Base-by-base conservation (phyloP, 2,888 invertebrate species). In the Notodonta dromedarius region DNA sequence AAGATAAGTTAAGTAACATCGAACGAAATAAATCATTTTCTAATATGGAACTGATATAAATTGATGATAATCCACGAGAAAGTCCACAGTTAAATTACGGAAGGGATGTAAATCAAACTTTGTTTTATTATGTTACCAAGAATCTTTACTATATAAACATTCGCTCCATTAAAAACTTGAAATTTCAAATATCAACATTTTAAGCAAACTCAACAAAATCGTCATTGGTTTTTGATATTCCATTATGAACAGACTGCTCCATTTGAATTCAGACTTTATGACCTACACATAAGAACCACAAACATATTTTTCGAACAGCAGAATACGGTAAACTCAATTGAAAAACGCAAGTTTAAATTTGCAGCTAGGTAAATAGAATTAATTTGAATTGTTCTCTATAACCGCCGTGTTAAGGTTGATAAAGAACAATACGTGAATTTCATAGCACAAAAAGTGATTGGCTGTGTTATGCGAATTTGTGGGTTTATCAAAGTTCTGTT, bases 161-260 rank as follows among this genome's bases (percentile, higher is more conserved):
- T 74, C 73, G 70, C 74, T 70, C 76, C 79, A 83, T 84, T 84
- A 79, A 81, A 73, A 75, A 75, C 76, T 75, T 75, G 71, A 72
- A 80, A 80, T 74, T 77, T 75, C 80, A 80, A 84, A 85, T 82
- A 79, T 80, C 80, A 83, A 85, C 84, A 83, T 81, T 82, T 73
- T 69, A 73, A 70, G 70, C 76, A 77, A 50, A 82, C 76, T 76
- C 79, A 76, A 77, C 76, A 64, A 80, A 80, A 80, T 81, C 66
- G 70, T 63, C 60, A 40, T 60, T 60, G 42, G 59, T 57, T 48
- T 46, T 9, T n/a, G 65, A 54, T 14, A 24, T 52, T 13, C 57
- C 60, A 58, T 46, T 58, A 48, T 51, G 5, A 12, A 40, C n/a
- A 35, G 14, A 44, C 39, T 14, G 32, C 2, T 12, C 11, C 65